Evolutionary conservation across 2,113 vertebrate genomes (phyloP).

Genomic region (Morone saxatilis): DNA sequence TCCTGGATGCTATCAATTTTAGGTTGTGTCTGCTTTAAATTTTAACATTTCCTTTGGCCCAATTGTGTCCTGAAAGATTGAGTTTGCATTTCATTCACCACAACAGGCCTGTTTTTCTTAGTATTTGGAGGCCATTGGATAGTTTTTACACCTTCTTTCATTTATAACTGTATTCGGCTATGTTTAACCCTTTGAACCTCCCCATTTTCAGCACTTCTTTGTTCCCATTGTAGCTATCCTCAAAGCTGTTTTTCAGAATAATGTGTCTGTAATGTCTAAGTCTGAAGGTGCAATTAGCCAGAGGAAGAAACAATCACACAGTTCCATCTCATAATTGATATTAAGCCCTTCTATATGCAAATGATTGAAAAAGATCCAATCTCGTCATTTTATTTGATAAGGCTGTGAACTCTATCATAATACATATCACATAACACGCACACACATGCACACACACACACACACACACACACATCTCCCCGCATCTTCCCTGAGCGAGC

Average conservation of each 20-base stretch:
- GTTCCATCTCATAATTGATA: constrained; percentile 72
- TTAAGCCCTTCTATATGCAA: constrained; percentile 68
- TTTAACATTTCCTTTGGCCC: not conserved
- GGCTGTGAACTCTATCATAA: constrained; percentile 60
- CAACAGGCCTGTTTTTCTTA: not conserved
- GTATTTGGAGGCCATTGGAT: constrained; percentile 25
- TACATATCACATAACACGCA: constrained; percentile 47
- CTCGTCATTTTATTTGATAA: constrained; percentile 54
- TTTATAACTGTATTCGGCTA: constrained; percentile 2
- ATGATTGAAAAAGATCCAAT: constrained; percentile 73
- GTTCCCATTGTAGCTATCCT: constrained; percentile 23
- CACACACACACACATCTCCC: constrained; percentile 14
- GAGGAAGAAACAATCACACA: constrained; percentile 60
- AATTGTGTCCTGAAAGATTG: not conserved
- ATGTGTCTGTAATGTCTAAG: not conserved
- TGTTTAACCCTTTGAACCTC: constrained; percentile 50
- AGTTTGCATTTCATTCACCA: not conserved
- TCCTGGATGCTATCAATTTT: too few relatives aligned
- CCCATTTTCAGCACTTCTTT: constrained; percentile 7
- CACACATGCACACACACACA: constrained; percentile 10
- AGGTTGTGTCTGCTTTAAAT: too few relatives aligned
- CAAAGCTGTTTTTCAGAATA: constrained; percentile 12
- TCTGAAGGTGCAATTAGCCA: constrained; percentile 66
- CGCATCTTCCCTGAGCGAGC: constrained; percentile 41
- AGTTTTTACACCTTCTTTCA: not conserved